Evolutionary conservation across 2,888 invertebrate species (phyloP), one percentile per base, ranked within the genome.

Genomic region (Frankliniella fusca): DNA sequence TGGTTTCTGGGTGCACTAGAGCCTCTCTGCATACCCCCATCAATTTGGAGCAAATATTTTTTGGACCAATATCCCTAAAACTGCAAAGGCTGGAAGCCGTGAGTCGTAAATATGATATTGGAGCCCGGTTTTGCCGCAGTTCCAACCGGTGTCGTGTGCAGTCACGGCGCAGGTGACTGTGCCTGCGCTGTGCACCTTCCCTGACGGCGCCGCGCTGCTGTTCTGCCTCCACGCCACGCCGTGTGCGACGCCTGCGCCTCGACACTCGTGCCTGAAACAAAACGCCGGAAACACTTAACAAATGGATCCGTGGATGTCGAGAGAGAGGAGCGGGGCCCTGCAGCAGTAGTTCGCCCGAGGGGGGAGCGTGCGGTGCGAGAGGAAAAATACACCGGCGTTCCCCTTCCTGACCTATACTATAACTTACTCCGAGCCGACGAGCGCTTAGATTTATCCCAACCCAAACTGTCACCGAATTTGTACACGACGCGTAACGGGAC

Each of bases 381-480:
- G 18, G 70, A 76, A 76, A 76, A 76, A 76, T 76, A 76, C 70
- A 76, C 11, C 27, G 70, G 12, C 70, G 70, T 76, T 12, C 70
- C 70, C 70, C 70, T 27, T 76, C 70, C 70, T 23, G 70, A 76
- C 70, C 70, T 76, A 76, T 27, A 11, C 70, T 76, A 76, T 76
- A 76, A 76, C 70, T 76, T 23, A 76, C 70, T 23, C 70, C 10
- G 61, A 54, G 70, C 70, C 70, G n/a, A 18, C 11, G 15, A 18
- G 61, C 61, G 20, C 15, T 54, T 23, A 76, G 70, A 76, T 76
- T 76, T 76, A 76, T 76, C 27, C 70, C 70, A 12, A 11, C 20
- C 20, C 10, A 1, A 76, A 27, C 70, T 27, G 70, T 76, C 70
- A 76, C 27, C 70, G 27, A 76, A 54, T 54, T 76, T 76, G 70